These are phyloP conservation scores for Myrmecobius fasciatus DNA, from an alignment of 2,113 vertebrate genomes.

Conservation along the genomic window DNA sequence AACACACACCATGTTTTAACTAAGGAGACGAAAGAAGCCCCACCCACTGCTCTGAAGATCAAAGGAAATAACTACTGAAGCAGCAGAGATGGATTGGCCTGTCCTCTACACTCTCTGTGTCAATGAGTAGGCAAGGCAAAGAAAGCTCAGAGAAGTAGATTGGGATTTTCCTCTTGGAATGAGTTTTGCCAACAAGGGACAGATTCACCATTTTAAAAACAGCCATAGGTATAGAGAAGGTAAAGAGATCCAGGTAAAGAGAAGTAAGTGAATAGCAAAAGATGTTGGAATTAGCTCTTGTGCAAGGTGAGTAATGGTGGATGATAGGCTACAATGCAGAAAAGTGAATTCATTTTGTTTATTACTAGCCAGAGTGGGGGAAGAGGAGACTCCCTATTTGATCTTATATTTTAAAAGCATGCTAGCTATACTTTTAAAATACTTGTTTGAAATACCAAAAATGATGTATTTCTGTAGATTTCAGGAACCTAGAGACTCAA, in stretches of 20 bases:
- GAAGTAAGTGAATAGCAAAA: neutral
- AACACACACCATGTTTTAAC: neutral
- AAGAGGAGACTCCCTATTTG: neutral
- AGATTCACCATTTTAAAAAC: neutral
- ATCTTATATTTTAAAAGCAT: conserved; percentile 25
- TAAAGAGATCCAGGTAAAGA: neutral
- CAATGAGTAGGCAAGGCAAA: neutral
- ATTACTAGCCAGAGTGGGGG: no score
- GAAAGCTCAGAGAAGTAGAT: neutral
- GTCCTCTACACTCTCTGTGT: neutral
- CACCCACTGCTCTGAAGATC: conserved; percentile 1
- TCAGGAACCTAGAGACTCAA: neutral
- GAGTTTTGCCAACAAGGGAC: neutral
- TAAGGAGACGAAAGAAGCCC: conserved; percentile 41
- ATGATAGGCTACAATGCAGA: neutral
- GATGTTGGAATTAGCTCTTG: conserved; percentile 18
- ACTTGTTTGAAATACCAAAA: conserved; percentile 12
- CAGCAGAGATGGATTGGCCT: neutral
- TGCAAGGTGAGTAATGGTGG: conserved; percentile 10
- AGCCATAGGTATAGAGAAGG: neutral
- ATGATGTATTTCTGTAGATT: neutral
- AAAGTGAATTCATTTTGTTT: neutral
- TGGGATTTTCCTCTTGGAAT: neutral
- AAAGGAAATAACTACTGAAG: conserved; percentile 1
- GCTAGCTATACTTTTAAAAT: neutral